Base-by-base conservation (phyloP, 2,797 vertebrate species). In the Sebastes dallii region DNA sequence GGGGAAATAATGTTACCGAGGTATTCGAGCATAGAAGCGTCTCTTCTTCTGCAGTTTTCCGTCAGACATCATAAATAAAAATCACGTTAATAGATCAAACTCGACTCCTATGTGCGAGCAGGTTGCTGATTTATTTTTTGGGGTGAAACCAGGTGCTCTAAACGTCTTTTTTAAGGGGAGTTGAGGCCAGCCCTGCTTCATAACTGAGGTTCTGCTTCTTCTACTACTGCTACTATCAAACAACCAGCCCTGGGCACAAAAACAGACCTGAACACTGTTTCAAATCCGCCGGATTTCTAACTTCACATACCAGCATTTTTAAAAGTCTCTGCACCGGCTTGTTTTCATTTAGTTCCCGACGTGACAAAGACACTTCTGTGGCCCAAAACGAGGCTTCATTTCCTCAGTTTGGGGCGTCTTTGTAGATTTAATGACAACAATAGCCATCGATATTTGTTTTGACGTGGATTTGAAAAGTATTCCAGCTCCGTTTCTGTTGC, bases 161-260 rank as follows among this genome's bases (percentile, higher is more conserved):
- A 56, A n/a, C 25, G 80, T 85, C 24, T 76, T 84, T 70, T 29
- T 67, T 18, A 22, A 5, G 75, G 75, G 71, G 79, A 56, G 91
- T 88, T 90, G 89, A 91, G 92, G 92, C 77, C 91, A 90, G 90
- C 78, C 90, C 92, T 93, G 89, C 85, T 88, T 91, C 90, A 89
- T 89, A 88, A 88, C 87, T 73, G 80, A 92, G 78, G 83, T 90
- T 90, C 90, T 92, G 89, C 91, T 93, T 93, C 90, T 92, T 88
- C 91, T 91, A 80, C 90, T 92, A 87, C 86, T 91, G 89, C 91
- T 93, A 84, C 90, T 91, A 77, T 93, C 90, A 86, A 93, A 90
- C 90, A 88, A 89, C 83, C 88, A 75, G 77, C 73, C 81, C 89
- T 72, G 89, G 87, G 84, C 80, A 18, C 88, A 83, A 13, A 85